Conservation (phyloP, 2,113 vertebrate genomes). For the Crotalus tigris region DNA sequence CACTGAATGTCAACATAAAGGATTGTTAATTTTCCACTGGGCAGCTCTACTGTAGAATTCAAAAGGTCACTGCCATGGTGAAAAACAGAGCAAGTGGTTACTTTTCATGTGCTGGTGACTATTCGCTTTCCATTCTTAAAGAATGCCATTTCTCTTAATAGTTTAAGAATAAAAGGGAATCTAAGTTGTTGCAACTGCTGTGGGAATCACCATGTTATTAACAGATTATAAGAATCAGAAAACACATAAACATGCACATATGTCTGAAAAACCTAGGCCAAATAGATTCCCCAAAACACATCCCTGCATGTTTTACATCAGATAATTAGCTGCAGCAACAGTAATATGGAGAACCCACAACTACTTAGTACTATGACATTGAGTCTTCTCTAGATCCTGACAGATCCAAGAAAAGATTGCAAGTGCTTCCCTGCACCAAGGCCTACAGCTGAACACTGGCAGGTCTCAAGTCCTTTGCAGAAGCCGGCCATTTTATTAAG, state of each 20-base stretch:
- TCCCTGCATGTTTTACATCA: background rate
- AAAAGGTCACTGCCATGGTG: background rate
- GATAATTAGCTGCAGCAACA: background rate
- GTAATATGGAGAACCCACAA: background rate
- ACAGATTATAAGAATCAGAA: background rate
- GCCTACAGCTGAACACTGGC: background rate
- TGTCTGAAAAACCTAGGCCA: background rate
- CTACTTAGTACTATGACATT: background rate
- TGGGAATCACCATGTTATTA: background rate
- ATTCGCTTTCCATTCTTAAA: background rate
- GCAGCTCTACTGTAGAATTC: background rate
- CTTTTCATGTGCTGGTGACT: background rate
- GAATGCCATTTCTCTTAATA: background rate
- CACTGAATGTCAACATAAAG: background rate
- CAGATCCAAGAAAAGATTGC: fast-evolving
- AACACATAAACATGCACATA: background rate
- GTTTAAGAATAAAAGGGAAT: background rate
- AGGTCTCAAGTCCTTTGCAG: background rate
- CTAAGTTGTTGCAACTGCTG: background rate
- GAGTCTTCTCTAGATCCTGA: background rate
- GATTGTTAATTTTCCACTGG: background rate
- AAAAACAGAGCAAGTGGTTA: background rate
- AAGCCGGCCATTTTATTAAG: background rate
- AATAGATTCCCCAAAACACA: background rate
- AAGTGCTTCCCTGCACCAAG: background rate